phyloP scores from a whole-genome alignment of 1,140 invertebrate species.

The Battus philenor region DNA sequence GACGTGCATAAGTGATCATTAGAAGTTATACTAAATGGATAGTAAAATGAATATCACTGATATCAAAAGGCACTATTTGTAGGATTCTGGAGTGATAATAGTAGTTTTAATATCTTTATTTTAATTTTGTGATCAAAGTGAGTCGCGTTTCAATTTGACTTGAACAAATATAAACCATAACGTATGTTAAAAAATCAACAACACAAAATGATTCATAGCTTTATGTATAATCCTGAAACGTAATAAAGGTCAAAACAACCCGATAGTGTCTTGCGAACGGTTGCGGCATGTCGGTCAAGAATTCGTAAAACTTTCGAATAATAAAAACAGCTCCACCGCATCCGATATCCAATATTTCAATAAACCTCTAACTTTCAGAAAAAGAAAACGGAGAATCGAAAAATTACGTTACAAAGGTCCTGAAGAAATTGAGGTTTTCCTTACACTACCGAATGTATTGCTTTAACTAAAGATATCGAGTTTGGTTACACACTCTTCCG shows the following conservation, averaged over 20 bases:
- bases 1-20: no score
- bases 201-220: no score
- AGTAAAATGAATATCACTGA: no score
- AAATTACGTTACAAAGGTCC: slow-evolving; percentile 70
- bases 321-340: slow-evolving; percentile 60
- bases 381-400: slow-evolving; percentile 61
- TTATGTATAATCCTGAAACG: no score
- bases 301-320: slow-evolving; percentile 50
- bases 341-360: slow-evolving; percentile 70
- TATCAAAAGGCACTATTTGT: no score
- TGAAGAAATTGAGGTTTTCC: slow-evolving; percentile 54
- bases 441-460: slow-evolving; percentile 35
- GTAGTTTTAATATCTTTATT: no score
- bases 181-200: no score
- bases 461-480: slow-evolving; percentile 32
- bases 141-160: no score
- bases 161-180: no score
- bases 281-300: slow-evolving; percentile 26
- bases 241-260: not conserved
- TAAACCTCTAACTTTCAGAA: slow-evolving; percentile 55
- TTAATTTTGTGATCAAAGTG: no score
- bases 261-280: slow-evolving; percentile 13
- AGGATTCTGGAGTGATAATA: no score
- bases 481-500: slow-evolving; percentile 33
- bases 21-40: no score